Evolutionary conservation across 2,888 invertebrate genomes (phyloP).

Genomic region (Trachelus tabidus): DNA sequence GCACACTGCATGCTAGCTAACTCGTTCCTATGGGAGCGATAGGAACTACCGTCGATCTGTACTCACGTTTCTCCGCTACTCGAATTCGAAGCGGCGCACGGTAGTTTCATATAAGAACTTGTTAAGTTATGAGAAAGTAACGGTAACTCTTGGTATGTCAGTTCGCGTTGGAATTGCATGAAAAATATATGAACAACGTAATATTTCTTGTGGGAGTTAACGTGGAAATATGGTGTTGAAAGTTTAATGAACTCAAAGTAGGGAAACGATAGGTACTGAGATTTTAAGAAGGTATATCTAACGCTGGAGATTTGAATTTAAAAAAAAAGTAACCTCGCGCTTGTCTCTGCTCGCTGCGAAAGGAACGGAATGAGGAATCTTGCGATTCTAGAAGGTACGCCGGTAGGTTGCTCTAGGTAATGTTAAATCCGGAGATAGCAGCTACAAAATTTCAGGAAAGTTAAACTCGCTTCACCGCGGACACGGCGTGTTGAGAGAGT

Average conservation of each 20-base stretch:
- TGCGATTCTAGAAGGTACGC: not conserved
- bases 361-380: not conserved
- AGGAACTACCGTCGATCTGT: not conserved
- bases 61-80: not conserved
- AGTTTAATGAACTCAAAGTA: not conserved
- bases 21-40: not conserved
- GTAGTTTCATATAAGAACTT: not conserved
- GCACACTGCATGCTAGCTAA: not conserved
- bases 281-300: not conserved
- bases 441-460: not conserved
- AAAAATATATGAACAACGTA: not conserved
- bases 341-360: not conserved
- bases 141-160: not conserved
- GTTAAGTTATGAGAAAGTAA: not conserved
- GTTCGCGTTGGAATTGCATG: not conserved
- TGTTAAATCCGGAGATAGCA: not conserved
- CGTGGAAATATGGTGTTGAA: not conserved
- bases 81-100: not conserved
- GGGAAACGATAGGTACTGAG: not conserved
- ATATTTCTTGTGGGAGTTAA: not conserved
- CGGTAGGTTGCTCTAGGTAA: not conserved
- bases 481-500: not conserved
- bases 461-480: not conserved
- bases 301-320: not conserved
- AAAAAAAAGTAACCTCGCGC: not conserved